A percentile compares a stretch with the other conserved stretches of the same genome.
These are phyloP conservation scores for Xylota segnis DNA, from an alignment of 2,888 invertebrate genomes.

Conservation along the genomic window DNA sequence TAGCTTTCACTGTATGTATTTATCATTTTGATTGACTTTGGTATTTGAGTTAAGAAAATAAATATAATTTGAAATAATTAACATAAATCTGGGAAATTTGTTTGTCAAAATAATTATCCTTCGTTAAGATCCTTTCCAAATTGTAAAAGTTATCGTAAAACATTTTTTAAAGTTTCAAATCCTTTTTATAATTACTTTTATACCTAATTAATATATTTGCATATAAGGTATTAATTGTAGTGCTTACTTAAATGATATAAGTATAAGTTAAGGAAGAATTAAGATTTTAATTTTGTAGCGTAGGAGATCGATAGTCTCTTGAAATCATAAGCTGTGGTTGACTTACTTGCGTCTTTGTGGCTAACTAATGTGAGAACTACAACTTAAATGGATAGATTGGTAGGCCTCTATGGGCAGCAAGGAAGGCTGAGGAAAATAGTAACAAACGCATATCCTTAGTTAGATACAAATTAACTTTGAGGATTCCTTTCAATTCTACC, in stretches of 20 bases:
- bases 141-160: slow-evolving; percentile 7
- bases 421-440: too few relatives aligned
- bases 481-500: too few relatives aligned
- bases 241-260: slow-evolving; percentile 5
- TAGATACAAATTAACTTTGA: too few relatives aligned
- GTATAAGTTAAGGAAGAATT: slow-evolving; percentile 23
- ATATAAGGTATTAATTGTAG: background rate
- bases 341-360: too few relatives aligned
- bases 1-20: background rate
- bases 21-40: slow-evolving; percentile 9
- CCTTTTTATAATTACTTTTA: background rate
- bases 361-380: too few relatives aligned
- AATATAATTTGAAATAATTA: background rate
- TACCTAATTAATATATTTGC: slow-evolving; percentile 12
- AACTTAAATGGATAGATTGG: too few relatives aligned
- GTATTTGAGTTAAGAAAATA: background rate
- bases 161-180: background rate
- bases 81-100: background rate
- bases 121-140: slow-evolving; percentile 14
- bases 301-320: background rate
- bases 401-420: too few relatives aligned
- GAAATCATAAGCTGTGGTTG: background rate
- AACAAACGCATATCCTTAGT: too few relatives aligned
- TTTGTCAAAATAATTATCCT: slow-evolving; percentile 13
- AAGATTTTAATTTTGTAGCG: background rate